These are phyloP conservation scores for Spodoptera litura DNA, from an alignment of 1,140 invertebrate species.

Conservation along the genomic window DNA sequence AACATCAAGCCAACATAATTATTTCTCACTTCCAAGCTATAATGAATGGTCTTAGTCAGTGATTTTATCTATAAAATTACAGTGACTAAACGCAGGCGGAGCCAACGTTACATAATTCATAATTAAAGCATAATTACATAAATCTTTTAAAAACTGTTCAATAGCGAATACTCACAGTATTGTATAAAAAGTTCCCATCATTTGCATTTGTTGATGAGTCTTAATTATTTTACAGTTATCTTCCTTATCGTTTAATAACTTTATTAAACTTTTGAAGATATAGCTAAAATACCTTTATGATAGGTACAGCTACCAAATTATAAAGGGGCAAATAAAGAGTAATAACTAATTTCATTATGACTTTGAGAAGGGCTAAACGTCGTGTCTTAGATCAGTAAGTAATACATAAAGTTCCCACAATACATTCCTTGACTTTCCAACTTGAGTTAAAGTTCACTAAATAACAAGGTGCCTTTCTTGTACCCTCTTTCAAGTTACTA, in stretches of 20 bases:
- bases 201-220: conserved; percentile 28
- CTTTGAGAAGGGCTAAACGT: not conserved
- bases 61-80: conserved; percentile 33
- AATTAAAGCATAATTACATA: conserved; percentile 34
- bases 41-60: conserved; percentile 21
- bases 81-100: conserved; percentile 41
- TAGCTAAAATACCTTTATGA: conserved; percentile 4
- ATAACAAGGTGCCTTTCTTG: conserved; percentile 51
- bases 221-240: conserved; percentile 42
- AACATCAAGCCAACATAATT: conserved; percentile 12
- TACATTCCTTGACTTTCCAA: conserved; percentile 49
- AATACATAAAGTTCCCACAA: conserved; percentile 38
- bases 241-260: conserved; percentile 42
- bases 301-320: not conserved
- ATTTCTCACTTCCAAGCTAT: conserved; percentile 1
- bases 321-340: not conserved
- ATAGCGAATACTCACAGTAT: conserved; percentile 42
- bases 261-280: conserved; percentile 17
- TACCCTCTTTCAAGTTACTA: conserved; percentile 54
- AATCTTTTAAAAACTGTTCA: conserved; percentile 32
- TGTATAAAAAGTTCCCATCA: conserved; percentile 42
- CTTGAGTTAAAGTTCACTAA: conserved; percentile 51
- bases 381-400: conserved; percentile 9
- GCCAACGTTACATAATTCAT: conserved; percentile 34
- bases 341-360: not conserved